Evolutionary conservation across 1,140 invertebrate species (phyloP), one percentile per base, ranked within the genome.

Genomic region (Lineus longissimus): DNA sequence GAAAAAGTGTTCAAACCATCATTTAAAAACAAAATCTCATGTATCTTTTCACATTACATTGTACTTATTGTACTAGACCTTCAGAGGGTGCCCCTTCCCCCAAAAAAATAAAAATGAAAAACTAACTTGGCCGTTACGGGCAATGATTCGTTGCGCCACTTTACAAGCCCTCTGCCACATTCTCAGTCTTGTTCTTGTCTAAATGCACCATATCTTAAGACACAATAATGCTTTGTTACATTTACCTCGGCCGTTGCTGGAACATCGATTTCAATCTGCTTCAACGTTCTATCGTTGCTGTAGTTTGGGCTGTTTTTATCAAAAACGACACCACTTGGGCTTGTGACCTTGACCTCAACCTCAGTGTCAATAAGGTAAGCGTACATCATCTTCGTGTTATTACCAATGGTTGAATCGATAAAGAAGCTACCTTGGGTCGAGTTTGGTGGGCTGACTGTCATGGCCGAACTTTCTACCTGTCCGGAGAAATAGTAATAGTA

Each of bases 381-480:
- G 61, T 69, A 62, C 25, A 65, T 67, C 41, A 71, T 13, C 6
- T 62, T 63, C 17, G 70, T 71, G 4, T 69, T 63, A 2, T 40
- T 6, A 23, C 70, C 70, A 23, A 71, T 56, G 2, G 61, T 67
- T 41, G 43, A 55, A 57, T 71, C 70, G 13, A 71, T 62, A 55
- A 58, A 55, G 41, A 71, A 71, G 1, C 25, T 47, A 0, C 65
- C 70, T 11, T 47, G 45, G 1, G 55, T 1, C 13, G 63, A 45
- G 30, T 31, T 36, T 0, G 17, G 33, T 15, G 47, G 19, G 9
- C 19, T 51, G n/a, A 51, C 25, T n/a, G n/a, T 27, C 47, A 51
- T 51, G 25, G n/a, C 25, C 6, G 25, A 27, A 51, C 47, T 51
- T 51, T 51, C 47, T 7, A 51, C 47, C 47, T 51, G 47, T 15